Base-by-base conservation (phyloP, 2,113 vertebrate genomes). In the Ctenodactylus gundi region DNA sequence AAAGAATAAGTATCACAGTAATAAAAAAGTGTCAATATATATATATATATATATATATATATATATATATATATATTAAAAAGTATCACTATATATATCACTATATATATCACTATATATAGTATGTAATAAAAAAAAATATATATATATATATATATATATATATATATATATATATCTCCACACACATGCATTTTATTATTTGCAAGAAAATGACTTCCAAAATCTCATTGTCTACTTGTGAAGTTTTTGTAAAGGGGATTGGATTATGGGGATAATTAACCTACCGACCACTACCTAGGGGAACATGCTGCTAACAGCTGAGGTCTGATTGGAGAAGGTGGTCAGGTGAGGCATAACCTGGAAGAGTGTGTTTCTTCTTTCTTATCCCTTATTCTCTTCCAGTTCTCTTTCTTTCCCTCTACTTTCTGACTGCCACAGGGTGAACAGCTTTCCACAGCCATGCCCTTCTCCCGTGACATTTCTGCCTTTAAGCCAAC, bases 341-440 rank as follows among this genome's bases (percentile, higher is more conserved):
- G 2, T 36, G 64, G 34, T n/a, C 8, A 17, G 34, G 36, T 14
- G 64, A 3, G 1, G 64, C 20, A 6, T 17, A 17, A 36, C n/a
- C 5, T n/a, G 34, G 34, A 8, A 18, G 7, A 18, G 15, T 7
- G 6, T 7, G 20, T 5, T n/a, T n/a, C 64, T 2, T 3, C 17
- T 36, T n/a, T n/a, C 18, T 39, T 6, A 18, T n/a, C 20, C 65
- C n/a, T n/a, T 65, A 15, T 20, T 67, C 65, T 39, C 65, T 67
- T n/a, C n/a, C n/a, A n/a, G n/a, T n/a, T n/a, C 65, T 67, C n/a
- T 20, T 7, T 5, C 34, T 36, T 17, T 20, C 34, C 15, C 8
- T 67, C 18, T n/a, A 14, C 34, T 8, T 67, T 17, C 34, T 20
- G 34, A n/a, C 34, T 18, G 34, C 64, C 64, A 20, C 7, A 17